These are phyloP conservation scores for Caenorhabditis parvicauda DNA, from an alignment of 2,888 invertebrate species.

Conservation along the genomic window DNA sequence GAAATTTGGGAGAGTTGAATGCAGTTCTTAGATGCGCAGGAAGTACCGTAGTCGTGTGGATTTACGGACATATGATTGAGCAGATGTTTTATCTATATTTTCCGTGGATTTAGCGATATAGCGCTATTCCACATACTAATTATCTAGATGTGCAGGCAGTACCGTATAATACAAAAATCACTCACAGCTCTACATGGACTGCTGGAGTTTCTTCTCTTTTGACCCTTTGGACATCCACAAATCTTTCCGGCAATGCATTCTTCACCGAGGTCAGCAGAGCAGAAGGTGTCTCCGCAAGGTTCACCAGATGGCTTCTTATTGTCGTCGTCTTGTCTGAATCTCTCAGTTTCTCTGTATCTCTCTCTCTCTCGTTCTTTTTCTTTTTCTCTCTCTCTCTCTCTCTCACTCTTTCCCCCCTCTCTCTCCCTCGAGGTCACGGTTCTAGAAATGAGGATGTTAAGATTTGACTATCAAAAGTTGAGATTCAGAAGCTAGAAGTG, in stretches of 20 bases:
- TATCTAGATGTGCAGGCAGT: not conserved
- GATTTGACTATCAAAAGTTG: no score
- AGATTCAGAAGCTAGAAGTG: no score
- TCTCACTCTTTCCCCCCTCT: no score
- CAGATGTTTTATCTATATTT: no score
- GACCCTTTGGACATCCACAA: constrained; percentile 53
- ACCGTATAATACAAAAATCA: constrained; percentile 7
- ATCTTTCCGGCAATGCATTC: constrained; percentile 54
- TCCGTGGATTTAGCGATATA: no score
- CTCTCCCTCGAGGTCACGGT: not conserved
- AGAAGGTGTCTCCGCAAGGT: constrained; percentile 48
- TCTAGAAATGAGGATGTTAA: no score
- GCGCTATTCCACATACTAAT: no score
- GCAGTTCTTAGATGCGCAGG: no score
- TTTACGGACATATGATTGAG: no score
- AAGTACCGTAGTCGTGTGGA: no score
- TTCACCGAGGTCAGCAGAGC: constrained; percentile 55
- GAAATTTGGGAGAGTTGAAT: not conserved
- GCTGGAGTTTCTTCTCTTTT: constrained; percentile 41
- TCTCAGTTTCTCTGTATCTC: no score
- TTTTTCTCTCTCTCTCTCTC: not conserved
- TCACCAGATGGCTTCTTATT: constrained; percentile 34
- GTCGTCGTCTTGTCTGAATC: constrained; percentile 4
- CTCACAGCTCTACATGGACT: constrained; percentile 46
- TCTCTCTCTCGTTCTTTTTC: not conserved